phyloP scores from a whole-genome alignment of 2,797 vertebrate genomes.

The Darevskia nairensis region DNA sequence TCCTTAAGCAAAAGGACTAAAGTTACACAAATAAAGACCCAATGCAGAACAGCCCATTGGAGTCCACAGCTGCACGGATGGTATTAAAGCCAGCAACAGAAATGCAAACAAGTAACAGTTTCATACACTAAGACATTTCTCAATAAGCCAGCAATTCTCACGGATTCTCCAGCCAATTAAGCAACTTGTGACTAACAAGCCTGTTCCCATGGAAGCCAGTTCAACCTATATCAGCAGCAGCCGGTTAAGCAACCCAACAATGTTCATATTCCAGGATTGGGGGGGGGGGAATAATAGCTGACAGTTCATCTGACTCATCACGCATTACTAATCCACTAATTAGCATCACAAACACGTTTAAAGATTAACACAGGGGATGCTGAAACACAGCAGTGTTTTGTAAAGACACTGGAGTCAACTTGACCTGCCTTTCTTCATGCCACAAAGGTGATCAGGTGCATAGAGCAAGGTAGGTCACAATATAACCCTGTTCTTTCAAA shows the following conservation, averaged over 20 bases:
- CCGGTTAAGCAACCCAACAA: slow-evolving; percentile 33
- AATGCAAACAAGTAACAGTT: not conserved
- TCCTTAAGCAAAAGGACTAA: slow-evolving; percentile 49
- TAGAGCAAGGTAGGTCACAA: not conserved
- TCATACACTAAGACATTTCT: slow-evolving; percentile 34
- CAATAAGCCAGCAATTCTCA: slow-evolving; percentile 62
- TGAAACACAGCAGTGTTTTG: not conserved
- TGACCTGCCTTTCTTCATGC: not conserved
- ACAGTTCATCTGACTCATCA: slow-evolving; percentile 53
- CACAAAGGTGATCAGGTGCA: fast-evolving
- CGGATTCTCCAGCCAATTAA: slow-evolving; percentile 48
- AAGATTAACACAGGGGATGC: slow-evolving; percentile 28
- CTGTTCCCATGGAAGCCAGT: slow-evolving; percentile 42
- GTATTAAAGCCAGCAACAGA: slow-evolving; percentile 22
- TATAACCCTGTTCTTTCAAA: not conserved
- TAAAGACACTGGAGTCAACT: slow-evolving; percentile 12
- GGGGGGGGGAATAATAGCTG: not conserved
- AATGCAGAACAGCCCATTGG: slow-evolving; percentile 21
- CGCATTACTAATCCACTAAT: slow-evolving; percentile 51
- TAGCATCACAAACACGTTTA: slow-evolving; percentile 9
- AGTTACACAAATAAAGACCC: slow-evolving; percentile 38
- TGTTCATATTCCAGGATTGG: not conserved
- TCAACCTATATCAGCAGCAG: not conserved
- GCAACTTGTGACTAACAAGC: slow-evolving; percentile 36
- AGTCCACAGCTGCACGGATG: slow-evolving; percentile 54